Evolutionary conservation across 2,888 invertebrate species (phyloP).

Genomic region (Bibio marci): DNA sequence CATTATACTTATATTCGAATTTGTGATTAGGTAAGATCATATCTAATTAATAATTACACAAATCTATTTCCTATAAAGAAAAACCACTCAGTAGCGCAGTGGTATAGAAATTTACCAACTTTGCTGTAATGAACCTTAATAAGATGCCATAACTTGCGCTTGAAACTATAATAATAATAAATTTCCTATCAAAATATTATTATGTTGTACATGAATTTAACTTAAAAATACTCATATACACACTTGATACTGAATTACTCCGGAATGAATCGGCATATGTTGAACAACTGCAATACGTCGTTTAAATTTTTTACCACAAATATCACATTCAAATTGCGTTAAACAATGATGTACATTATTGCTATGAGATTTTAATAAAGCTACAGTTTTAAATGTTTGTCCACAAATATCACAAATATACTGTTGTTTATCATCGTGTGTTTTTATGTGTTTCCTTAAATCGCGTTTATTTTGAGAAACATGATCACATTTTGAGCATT

Average conservation of each 20-base stretch:
- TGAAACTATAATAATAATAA: too few species aligned
- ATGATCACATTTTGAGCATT: background rate
- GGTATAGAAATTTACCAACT: too few species aligned
- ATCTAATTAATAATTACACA: too few species aligned
- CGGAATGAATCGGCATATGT: constrained; percentile 35
- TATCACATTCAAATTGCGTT: constrained; percentile 30
- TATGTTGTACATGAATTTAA: too few species aligned
- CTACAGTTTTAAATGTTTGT: constrained; percentile 32
- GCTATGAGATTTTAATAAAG: constrained; percentile 32
- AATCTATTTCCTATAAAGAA: too few species aligned
- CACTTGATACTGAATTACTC: constrained; percentile 27
- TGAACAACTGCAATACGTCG: constrained; percentile 35
- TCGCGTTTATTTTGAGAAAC: background rate
- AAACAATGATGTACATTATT: constrained; percentile 33
- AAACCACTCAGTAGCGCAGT: too few species aligned
- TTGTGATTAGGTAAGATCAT: too few species aligned
- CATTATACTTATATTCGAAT: too few species aligned
- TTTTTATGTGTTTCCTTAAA: constrained; percentile 3
- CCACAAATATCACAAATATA: constrained; percentile 31
- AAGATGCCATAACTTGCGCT: too few species aligned
- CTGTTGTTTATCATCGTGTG: background rate
- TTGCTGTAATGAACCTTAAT: too few species aligned
- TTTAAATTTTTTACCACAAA: constrained; percentile 35
- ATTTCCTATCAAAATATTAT: too few species aligned
- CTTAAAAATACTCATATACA: too few species aligned